These are phyloP conservation scores for Alectura lathami DNA, from an alignment of 2,113 vertebrate species.

Conservation along the genomic window DNA sequence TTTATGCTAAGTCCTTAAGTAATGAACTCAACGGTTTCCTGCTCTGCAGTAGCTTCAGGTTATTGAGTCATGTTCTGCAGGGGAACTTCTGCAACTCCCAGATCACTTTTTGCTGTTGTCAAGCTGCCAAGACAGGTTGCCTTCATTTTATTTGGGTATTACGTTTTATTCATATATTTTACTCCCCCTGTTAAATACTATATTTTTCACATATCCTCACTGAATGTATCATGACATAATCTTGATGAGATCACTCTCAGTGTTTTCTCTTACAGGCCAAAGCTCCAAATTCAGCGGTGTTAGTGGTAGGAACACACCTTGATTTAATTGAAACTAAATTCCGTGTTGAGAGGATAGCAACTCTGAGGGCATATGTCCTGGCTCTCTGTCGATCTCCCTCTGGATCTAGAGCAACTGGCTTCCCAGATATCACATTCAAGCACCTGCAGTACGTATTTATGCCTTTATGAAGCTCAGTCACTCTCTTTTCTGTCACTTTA, in stretches of 20 bases:
- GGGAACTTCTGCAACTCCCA: neutral
- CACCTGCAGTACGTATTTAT: constrained; percentile 87
- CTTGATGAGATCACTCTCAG: neutral
- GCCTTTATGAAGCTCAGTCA: neutral
- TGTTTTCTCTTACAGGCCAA: constrained; percentile 80
- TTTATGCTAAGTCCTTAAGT: neutral
- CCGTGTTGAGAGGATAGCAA: constrained; percentile 91
- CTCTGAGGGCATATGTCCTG: constrained; percentile 89
- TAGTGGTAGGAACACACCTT: constrained; percentile 95
- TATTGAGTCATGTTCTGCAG: neutral
- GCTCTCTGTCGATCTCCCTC: constrained; percentile 93
- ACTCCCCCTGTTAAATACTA: neutral
- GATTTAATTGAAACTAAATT: constrained; percentile 94
- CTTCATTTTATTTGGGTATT: neutral
- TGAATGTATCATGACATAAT: neutral
- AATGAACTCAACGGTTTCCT: neutral
- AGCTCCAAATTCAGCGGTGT: constrained; percentile 90
- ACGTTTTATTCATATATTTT: neutral
- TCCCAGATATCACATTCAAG: constrained; percentile 92
- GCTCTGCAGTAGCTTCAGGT: constrained; percentile 2
- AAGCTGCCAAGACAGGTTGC: neutral
- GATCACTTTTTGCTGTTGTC: neutral
- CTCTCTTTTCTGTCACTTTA: constrained; percentile 24
- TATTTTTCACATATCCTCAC: neutral
- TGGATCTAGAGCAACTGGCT: constrained; percentile 89